phyloP scores from a whole-genome alignment of 2,888 invertebrate species.

The Chirona hameri region DNA sequence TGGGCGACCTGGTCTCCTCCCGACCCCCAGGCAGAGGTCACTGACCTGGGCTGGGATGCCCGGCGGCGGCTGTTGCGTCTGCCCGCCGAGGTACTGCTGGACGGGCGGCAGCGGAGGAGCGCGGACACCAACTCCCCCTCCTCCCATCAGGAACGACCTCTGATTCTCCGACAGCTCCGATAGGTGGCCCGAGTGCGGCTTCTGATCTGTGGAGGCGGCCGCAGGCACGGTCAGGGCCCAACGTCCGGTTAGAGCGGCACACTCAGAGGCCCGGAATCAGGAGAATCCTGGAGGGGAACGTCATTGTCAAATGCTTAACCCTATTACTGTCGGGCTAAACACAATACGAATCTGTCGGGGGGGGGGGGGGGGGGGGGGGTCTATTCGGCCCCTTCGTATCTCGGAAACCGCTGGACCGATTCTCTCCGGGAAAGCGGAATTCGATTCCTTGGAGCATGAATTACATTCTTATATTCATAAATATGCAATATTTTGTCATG shows the following conservation, averaged over 20 bases:
- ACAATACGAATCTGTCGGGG: no score
- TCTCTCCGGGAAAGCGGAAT: no score
- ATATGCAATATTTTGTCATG: no score
- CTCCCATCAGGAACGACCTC: slow-evolving; percentile 26
- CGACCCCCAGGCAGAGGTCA: neutral
- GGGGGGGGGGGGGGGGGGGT: no score
- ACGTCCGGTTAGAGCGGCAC: neutral
- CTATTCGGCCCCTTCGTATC: no score
- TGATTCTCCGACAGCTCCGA: neutral
- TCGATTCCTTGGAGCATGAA: no score
- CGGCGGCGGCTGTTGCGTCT: slow-evolving; percentile 30
- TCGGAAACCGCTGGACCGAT: no score
- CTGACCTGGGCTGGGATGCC: slow-evolving; percentile 27
- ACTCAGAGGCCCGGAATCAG: neutral
- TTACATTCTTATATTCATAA: no score
- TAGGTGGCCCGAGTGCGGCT: slow-evolving; percentile 25
- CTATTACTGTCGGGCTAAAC: no score
- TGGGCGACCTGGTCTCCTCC: no score
- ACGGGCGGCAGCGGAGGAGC: neutral
- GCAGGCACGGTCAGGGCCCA: neutral
- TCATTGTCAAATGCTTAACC: no score
- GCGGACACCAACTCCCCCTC: neutral
- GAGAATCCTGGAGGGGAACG: neutral
- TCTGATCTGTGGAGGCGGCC: neutral
- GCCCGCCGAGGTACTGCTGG: slow-evolving; percentile 8